Conservation (phyloP, 2,797 vertebrate species). For the Phyllotis vaccarum region DNA sequence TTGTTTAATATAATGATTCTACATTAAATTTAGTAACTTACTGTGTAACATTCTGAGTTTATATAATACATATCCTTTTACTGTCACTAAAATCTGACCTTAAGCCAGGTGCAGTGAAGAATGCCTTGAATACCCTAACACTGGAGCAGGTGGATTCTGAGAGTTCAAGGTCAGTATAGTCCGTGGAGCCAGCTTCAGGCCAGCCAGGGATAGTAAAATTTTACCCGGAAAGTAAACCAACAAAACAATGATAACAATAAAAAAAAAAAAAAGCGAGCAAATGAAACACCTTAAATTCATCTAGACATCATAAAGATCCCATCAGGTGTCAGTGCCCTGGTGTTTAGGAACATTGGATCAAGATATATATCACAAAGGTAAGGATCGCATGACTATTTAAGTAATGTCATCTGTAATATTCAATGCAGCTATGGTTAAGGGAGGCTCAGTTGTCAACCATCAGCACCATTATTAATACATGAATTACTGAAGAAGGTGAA, state of each 20-base stretch:
- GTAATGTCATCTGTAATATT: constrained; percentile 28
- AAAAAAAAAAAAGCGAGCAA: background rate
- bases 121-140: background rate
- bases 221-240: too few species aligned
- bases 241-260: background rate
- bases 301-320: background rate
- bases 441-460: constrained; percentile 4
- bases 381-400: background rate
- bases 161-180: background rate
- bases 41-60: background rate
- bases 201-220: background rate
- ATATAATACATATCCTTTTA: background rate
- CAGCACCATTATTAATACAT: constrained; percentile 12
- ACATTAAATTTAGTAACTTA: constrained; percentile 28
- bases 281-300: background rate
- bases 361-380: background rate
- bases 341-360: background rate
- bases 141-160: background rate
- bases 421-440: constrained; percentile 38
- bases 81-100: background rate
- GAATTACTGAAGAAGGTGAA: constrained; percentile 66
- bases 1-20: background rate
- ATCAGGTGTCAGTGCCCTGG: background rate
- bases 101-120: background rate
- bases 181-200: background rate